These are phyloP conservation scores for Amiota communis DNA, from an alignment of 2,888 invertebrate genomes.

Conservation along the genomic window DNA sequence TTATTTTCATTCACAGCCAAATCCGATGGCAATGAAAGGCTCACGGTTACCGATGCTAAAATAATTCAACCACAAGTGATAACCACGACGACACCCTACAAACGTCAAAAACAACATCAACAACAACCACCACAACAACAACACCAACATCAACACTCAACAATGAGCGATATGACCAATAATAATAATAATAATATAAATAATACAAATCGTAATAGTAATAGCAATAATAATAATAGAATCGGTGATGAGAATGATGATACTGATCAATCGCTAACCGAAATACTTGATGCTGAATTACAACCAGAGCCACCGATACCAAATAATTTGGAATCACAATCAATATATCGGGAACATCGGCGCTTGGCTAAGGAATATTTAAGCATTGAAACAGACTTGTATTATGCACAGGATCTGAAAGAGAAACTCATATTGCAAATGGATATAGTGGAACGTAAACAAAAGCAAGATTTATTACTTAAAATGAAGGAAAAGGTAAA, in stretches of 20 bases:
- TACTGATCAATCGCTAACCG: conserved; percentile 74
- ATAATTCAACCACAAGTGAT: conserved; percentile 54
- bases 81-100: conserved; percentile 35
- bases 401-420: conserved; percentile 85
- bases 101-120: conserved; percentile 23
- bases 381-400: conserved; percentile 89
- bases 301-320: conserved; percentile 77
- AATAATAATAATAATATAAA: conserved; percentile 46
- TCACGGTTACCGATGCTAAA: conserved; percentile 71
- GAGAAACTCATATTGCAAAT: conserved; percentile 76
- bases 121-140: conserved; percentile 16
- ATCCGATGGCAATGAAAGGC: conserved; percentile 71
- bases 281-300: conserved; percentile 86
- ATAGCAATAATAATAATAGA: conserved; percentile 43
- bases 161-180: conserved; percentile 29
- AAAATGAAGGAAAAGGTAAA: conserved; percentile 48
- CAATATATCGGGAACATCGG: conserved; percentile 91
- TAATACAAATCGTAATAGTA: conserved; percentile 51
- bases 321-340: conserved; percentile 80
- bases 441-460: conserved; percentile 67
- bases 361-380: conserved; percentile 91
- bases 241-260: conserved; percentile 49
- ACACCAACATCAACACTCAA: conserved; percentile 29
- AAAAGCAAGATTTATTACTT: conserved; percentile 67
- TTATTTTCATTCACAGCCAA: conserved; percentile 62